These are phyloP conservation scores for Augochlora pura DNA, from an alignment of 1,140 invertebrate genomes.

Conservation along the genomic window DNA sequence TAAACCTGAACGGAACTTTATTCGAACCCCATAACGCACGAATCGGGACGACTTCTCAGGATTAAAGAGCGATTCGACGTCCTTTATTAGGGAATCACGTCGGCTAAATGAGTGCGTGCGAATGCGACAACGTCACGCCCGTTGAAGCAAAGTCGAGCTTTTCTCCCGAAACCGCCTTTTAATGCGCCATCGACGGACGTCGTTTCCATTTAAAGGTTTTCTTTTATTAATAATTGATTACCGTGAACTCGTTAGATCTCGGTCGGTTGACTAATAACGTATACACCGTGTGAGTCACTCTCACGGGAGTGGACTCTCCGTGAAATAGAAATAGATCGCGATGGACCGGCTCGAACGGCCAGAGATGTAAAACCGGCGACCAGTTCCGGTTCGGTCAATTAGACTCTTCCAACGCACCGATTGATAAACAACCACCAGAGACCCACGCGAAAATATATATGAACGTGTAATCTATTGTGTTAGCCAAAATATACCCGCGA, in stretches of 20 bases:
- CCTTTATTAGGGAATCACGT: neutral
- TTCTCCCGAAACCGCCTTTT: too few relatives aligned
- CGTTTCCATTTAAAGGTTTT: neutral
- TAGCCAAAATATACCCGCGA: too few relatives aligned
- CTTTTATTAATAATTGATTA: constrained; percentile 65
- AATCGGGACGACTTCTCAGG: neutral
- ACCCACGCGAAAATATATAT: too few relatives aligned
- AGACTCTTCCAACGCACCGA: constrained; percentile 38
- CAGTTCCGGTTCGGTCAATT: constrained; percentile 51
- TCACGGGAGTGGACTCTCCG: constrained; percentile 62
- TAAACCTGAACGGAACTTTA: neutral
- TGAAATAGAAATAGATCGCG: constrained; percentile 73
- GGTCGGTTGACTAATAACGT: constrained; percentile 66
- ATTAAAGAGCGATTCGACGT: neutral
- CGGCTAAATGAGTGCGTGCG: neutral
- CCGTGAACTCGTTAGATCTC: constrained; percentile 32
- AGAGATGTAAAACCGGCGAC: constrained; percentile 32
- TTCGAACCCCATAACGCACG: neutral
- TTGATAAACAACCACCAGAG: constrained; percentile 8
- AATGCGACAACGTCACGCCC: too few relatives aligned
- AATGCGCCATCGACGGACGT: too few relatives aligned
- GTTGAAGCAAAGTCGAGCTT: neutral
- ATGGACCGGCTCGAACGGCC: constrained; percentile 54
- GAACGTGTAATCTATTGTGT: too few relatives aligned
- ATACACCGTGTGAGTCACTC: constrained; percentile 68